These are phyloP conservation scores for Gymnopithys bicolor DNA, from an alignment of 2,797 vertebrate species.

Conservation along the genomic window DNA sequence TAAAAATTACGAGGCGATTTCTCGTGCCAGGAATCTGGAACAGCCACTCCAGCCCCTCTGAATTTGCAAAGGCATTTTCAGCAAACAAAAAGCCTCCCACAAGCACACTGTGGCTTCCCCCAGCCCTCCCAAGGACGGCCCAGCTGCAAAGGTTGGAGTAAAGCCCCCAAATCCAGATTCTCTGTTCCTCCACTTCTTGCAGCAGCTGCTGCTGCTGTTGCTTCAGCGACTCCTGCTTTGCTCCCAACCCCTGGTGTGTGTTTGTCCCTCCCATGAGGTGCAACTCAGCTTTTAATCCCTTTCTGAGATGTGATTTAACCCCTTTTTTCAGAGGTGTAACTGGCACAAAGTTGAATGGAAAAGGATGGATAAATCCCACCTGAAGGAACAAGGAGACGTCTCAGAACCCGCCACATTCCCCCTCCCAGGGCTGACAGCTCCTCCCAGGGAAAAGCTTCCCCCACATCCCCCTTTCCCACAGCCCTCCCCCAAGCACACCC, in stretches of 20 bases:
- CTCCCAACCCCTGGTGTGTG: not conserved
- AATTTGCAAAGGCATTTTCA: not conserved
- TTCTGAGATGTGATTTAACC: accelerated
- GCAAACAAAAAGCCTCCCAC: conserved; percentile 3
- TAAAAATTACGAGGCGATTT: not conserved
- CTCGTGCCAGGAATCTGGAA: not conserved
- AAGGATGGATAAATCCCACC: not conserved
- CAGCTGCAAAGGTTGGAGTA: not conserved
- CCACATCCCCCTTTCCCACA: not conserved
- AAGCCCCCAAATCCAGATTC: not conserved
- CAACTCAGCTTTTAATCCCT: not conserved
- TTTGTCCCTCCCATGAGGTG: accelerated
- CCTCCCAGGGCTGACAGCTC: accelerated
- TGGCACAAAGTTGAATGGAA: accelerated
- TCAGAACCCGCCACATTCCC: not conserved
- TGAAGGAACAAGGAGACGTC: not conserved
- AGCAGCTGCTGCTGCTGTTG: not conserved
- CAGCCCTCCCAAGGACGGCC: not conserved
- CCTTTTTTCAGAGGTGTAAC: accelerated
- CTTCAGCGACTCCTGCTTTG: not conserved
- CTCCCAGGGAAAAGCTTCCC: not conserved
- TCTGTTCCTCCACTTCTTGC: not conserved
- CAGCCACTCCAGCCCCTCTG: not conserved
- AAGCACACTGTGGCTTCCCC: not conserved
- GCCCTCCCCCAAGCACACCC: too few species aligned